Evolutionary conservation across 1,140 invertebrate genomes (phyloP), one percentile per base, ranked within the genome.

Genomic region (Drosophila mojavensis): DNA sequence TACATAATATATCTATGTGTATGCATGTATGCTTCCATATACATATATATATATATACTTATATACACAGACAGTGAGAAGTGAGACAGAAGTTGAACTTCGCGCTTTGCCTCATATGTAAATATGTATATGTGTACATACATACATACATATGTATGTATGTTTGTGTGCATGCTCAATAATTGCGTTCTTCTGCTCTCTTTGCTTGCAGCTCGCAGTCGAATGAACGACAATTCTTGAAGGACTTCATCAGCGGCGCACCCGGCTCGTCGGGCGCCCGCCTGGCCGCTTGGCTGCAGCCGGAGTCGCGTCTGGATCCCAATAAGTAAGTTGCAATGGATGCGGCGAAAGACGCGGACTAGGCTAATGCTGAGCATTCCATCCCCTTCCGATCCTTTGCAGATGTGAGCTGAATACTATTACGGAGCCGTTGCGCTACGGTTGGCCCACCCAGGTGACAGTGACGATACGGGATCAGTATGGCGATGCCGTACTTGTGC

Each of bases 391-490:
- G 33, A 39, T 39, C 36, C 36, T 0, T 39, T 39, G 6, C 41
- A 92, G 91, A 88, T 99, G 97, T 93, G 96, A 98, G 91, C 94
- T 98, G 41, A 93, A 96, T 59, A 96, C 96, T 83, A 95, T 95
- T 4, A 93, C 95, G 51, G 95, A 97, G 41, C 96, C 96, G 17
- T 93, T 98, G 74, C 95, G 96, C 58, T 97, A 97, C 73, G 96
- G 97, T 43, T 96, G 96, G 94, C 96, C 97, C 5, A 94, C 96
- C 0, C 94, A 96, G 50, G 94, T 99, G 39, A 97, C 96, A 3
- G 94, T 99, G 5, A 93, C 97, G 53, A 97, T 97, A 26, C 95
- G 96, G 78, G 98, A 99, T 93, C 98, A 99, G 93, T 98, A 99
- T 92, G 96, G 96, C 0, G 96, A 98, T 79, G 93, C 96, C 15